Evolutionary conservation across 1,140 invertebrate species (phyloP).

Genomic region (Cecropterus lyciades): DNA sequence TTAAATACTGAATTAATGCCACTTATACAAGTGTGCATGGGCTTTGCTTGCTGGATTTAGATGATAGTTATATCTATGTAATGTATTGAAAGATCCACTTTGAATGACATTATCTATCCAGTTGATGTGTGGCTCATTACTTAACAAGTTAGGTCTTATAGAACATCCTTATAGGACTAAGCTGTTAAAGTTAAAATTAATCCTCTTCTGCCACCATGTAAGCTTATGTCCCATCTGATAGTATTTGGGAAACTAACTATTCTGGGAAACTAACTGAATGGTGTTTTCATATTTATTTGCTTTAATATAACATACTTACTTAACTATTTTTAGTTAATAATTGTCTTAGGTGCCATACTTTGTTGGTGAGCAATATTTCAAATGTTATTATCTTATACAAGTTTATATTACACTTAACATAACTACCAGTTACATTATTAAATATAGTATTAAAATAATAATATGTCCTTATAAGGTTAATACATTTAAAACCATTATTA

Average conservation of each 20-base stretch:
- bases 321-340: conserved; percentile 35
- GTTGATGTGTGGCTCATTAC: conserved; percentile 13
- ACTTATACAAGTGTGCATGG: conserved; percentile 26
- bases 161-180: conserved; percentile 26
- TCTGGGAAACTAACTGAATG: conserved; percentile 43
- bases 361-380: conserved; percentile 29
- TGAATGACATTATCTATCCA: conserved; percentile 26
- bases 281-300: conserved; percentile 42
- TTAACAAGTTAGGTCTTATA: conserved; percentile 21
- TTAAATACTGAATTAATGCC: conserved; percentile 19
- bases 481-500: conserved; percentile 24
- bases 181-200: conserved; percentile 29
- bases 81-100: conserved; percentile 1
- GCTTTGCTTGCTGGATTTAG: conserved; percentile 29
- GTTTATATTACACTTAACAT: conserved; percentile 26
- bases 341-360: conserved; percentile 33
- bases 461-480: conserved; percentile 26
- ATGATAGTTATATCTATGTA: conserved; percentile 5
- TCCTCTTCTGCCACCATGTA: conserved; percentile 6
- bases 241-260: too few relatives aligned
- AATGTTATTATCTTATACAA: conserved; percentile 31
- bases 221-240: conserved; percentile 25
- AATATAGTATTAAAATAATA: conserved; percentile 29
- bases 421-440: conserved; percentile 32
- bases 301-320: conserved; percentile 39